Conservation (phyloP, 2,797 vertebrate genomes). For the Gymnodraco acuticeps region DNA sequence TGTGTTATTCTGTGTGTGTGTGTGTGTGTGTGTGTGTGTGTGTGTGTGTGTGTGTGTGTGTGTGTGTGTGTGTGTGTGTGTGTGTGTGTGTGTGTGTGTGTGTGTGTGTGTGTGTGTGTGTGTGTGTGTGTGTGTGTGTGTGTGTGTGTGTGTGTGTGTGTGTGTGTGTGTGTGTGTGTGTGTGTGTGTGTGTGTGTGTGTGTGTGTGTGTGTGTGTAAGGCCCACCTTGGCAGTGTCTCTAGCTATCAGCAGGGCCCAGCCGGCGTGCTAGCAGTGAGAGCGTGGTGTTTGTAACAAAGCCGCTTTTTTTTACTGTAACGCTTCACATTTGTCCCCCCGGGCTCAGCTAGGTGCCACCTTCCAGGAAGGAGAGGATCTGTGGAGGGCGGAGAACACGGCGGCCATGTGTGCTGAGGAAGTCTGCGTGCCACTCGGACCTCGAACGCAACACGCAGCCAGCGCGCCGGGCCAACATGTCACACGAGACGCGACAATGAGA, state of each 20-base stretch:
- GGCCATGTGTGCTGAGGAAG: conserved; percentile 67
- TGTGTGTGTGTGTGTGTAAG: conserved; percentile 48
- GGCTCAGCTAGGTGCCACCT: conserved; percentile 70
- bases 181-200: conserved; percentile 57
- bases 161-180: conserved; percentile 45
- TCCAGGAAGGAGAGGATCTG: conserved; percentile 69
- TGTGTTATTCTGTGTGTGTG: conserved; percentile 7
- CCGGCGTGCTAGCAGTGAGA: conserved; percentile 74
- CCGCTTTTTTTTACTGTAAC: conserved; percentile 59
- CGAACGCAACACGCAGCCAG: conserved; percentile 25
- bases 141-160: conserved; percentile 23
- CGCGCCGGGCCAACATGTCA: conserved; percentile 49
- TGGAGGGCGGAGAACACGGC: conserved; percentile 2
- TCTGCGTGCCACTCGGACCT: conserved; percentile 52
- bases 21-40: conserved; percentile 15
- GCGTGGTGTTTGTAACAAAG: conserved; percentile 71
- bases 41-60: conserved; percentile 60
- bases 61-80: conserved; percentile 52
- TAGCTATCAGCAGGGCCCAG: conserved; percentile 77
- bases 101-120: no score
- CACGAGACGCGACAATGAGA: conserved; percentile 45
- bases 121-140: conserved; percentile 24
- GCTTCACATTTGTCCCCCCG: conserved; percentile 69
- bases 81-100: no score
- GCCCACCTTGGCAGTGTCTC: conserved; percentile 71